Evolutionary conservation across 2,113 vertebrate species (phyloP).

Genomic region (Ramphastos sulfuratus): DNA sequence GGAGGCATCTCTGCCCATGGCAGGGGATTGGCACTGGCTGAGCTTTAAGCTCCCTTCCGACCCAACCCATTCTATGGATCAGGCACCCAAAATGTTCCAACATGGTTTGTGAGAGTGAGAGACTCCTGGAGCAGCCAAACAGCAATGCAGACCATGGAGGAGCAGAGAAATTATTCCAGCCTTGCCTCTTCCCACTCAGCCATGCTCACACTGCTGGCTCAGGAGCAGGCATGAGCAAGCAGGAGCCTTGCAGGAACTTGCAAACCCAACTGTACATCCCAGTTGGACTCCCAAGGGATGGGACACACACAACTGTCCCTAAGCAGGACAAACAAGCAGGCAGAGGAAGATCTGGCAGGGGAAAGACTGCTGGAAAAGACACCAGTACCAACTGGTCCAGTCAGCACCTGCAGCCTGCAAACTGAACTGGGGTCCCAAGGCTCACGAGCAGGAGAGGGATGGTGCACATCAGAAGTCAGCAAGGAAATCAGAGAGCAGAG

Average conservation of each 20-base stretch:
- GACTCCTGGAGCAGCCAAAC: background rate
- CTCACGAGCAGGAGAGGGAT: background rate
- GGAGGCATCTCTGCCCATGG: too few relatives aligned
- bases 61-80: too few relatives aligned
- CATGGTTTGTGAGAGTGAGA: background rate
- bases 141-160: background rate
- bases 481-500: background rate
- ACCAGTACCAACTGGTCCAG: background rate
- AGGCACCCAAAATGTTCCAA: background rate
- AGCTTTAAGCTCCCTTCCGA: too few relatives aligned
- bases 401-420: accelerated
- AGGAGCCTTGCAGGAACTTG: background rate
- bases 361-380: background rate
- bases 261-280: background rate
- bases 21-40: too few relatives aligned
- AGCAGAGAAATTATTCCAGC: conserved; percentile 12
- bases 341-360: background rate
- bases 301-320: background rate
- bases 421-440: background rate
- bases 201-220: conserved; percentile 16
- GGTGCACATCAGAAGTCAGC: background rate
- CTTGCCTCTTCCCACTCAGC: conserved; percentile 5
- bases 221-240: conserved; percentile 39
- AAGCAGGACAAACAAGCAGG: conserved; percentile 4
- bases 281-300: background rate